phyloP scores from a whole-genome alignment of 2,797 vertebrate species.

The Channa striata region DNA sequence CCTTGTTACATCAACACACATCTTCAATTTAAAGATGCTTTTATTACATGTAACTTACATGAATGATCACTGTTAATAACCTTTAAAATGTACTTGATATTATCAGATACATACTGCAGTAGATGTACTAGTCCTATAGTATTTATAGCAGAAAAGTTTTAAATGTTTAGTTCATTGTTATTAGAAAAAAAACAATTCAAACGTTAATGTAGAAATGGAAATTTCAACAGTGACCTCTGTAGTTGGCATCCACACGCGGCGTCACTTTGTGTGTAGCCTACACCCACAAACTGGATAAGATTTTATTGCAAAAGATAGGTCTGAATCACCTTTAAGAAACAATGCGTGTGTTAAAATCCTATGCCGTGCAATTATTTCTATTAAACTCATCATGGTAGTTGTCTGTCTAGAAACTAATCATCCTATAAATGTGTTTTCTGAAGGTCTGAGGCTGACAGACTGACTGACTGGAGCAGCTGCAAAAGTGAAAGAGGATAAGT shows the following conservation, averaged over 20 bases:
- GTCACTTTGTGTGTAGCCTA: constrained; percentile 5
- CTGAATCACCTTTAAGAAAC: constrained; percentile 6
- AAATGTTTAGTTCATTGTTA: constrained; percentile 10
- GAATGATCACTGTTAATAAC: constrained; percentile 13
- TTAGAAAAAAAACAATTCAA: neutral
- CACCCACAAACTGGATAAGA: neutral
- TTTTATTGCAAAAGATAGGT: constrained; percentile 13
- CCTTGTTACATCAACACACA: constrained; percentile 10
- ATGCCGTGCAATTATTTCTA: constrained; percentile 35
- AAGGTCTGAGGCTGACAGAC: constrained; percentile 39
- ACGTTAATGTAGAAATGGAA: neutral
- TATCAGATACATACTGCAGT: constrained; percentile 23
- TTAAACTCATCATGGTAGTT: constrained; percentile 36
- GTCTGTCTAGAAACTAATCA: constrained; percentile 11
- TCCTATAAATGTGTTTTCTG: constrained; percentile 23
- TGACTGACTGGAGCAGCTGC: constrained; percentile 55
- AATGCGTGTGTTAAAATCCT: neutral
- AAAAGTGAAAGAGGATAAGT: constrained; percentile 49
- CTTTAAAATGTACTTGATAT: constrained; percentile 29
- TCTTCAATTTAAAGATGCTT: constrained; percentile 28
- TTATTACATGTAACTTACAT: constrained; percentile 34
- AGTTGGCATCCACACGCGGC: constrained; percentile 19
- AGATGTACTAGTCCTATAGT: constrained; percentile 15
- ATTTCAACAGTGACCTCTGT: neutral
- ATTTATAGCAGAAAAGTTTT: constrained; percentile 2